Evolutionary conservation across 2,797 vertebrate species (phyloP).

Genomic region (Semaprochilodus insignis): DNA sequence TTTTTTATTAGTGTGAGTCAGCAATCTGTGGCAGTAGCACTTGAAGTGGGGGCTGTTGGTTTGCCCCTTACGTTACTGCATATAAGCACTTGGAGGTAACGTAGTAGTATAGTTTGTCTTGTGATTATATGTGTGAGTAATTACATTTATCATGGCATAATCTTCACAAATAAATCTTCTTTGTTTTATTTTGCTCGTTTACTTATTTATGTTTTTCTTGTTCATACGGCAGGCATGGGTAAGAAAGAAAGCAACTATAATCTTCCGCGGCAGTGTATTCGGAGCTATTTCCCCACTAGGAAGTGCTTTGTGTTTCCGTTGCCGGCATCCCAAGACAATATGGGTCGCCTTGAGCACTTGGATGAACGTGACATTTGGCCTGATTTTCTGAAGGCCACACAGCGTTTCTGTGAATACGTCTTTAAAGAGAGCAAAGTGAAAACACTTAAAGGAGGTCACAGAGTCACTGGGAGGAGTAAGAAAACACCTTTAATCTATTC

Average conservation of each 20-base stretch:
- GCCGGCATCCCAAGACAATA: conserved; percentile 57
- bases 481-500: neutral
- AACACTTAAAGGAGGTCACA: conserved; percentile 64
- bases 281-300: conserved; percentile 69
- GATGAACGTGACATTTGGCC: conserved; percentile 50
- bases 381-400: conserved; percentile 44
- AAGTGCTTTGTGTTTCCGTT: conserved; percentile 74
- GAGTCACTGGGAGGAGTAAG: conserved; percentile 64
- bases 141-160: too few relatives aligned
- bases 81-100: too few relatives aligned
- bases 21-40: too few relatives aligned
- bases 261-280: conserved; percentile 69
- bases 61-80: too few relatives aligned
- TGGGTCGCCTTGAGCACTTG: conserved; percentile 59
- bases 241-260: conserved; percentile 57
- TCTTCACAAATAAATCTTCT: too few relatives aligned
- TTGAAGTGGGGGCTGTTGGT: too few relatives aligned
- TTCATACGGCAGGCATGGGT: conserved; percentile 31
- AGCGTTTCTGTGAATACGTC: conserved; percentile 55
- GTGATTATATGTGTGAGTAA: too few relatives aligned
- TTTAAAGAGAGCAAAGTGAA: conserved; percentile 58
- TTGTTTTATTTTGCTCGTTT: too few relatives aligned
- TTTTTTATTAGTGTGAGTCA: too few relatives aligned
- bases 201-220: too few relatives aligned
- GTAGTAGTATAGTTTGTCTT: too few relatives aligned